A percentile compares a stretch with the other conserved stretches of the same genome.
Evolutionary conservation across 2,113 vertebrate genomes (phyloP).

Genomic region (Bothrops jararaca): DNA sequence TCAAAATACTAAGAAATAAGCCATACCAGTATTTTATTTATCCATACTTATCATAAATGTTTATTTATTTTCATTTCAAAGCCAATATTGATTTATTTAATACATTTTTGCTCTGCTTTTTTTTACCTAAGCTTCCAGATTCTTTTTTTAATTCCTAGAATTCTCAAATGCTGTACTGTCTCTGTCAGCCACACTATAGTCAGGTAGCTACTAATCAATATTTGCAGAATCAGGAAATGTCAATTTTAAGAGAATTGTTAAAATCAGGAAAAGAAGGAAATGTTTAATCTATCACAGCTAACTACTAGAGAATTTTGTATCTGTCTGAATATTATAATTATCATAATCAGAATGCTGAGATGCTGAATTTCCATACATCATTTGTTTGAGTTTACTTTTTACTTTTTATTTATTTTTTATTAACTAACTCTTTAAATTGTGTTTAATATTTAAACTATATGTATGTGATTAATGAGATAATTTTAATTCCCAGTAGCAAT

Average conservation of each 20-base stretch:
- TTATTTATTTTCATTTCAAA: background rate
- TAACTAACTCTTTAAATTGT: background rate
- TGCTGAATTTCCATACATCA: background rate
- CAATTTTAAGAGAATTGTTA: background rate
- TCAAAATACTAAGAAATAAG: background rate
- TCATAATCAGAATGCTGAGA: background rate
- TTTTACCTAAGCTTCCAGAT: background rate
- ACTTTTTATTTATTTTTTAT: background rate
- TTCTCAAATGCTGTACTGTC: background rate
- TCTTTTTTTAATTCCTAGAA: background rate
- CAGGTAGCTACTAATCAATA: background rate
- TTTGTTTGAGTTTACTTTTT: background rate
- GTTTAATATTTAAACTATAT: background rate
- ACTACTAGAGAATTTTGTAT: background rate
- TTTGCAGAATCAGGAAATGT: background rate
- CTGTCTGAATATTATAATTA: background rate
- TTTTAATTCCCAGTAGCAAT: background rate
- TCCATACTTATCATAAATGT: background rate
- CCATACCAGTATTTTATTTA: background rate
- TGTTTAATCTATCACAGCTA: background rate
- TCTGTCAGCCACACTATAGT: background rate
- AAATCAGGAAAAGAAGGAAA: background rate
- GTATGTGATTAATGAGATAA: background rate
- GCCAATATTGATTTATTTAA: background rate
- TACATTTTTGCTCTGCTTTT: background rate